Evolutionary conservation across 2,797 vertebrate genomes (phyloP), one percentile per base, ranked within the genome.

Genomic region (Fringilla coelebs): DNA sequence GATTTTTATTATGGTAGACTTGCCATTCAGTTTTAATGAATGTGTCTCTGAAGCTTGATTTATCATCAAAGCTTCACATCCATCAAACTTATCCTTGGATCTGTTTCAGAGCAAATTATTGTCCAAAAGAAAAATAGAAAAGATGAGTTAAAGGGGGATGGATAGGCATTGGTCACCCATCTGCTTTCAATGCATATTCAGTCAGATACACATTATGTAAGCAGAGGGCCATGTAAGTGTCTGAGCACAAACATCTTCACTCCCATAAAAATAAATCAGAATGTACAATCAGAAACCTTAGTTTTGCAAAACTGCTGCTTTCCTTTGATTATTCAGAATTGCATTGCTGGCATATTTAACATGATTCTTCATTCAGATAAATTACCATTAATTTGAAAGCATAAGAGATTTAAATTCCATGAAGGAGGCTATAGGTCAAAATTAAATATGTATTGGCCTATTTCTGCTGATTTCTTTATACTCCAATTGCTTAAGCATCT

Each of bases 331-430:
- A 91, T 49, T 57, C 40, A 32, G 29, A 90, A 79, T 79, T 62
- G 36, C 52, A 43, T 40, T 83, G 38, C 51, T 85, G 66, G 62
- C 28, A 73, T 41, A 81, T 89, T 85, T 92, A 92, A 84, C n/a
- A 63, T 1, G 16, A 86, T 91, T 65, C n/a, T 82, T 89, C 72
- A 62, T 85, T 63, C 65, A 94, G 38, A 85, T 90, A 93, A 88
- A 92, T 95, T 95, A 89, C 66, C 93, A 95, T 96, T 91, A 88
- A 74, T 96, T 94, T 77, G 83, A 92, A 92, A 97, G 79, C 82
- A 63, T 72, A 83, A 77, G 90, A 90, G 79, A 92, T 90, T 95
- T 89, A 72, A 91, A 90, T 92, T 91, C 77, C 85, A 84, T 26
- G 21, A 88, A 93, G 70, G 38, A 84, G 87, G 73, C 73, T 88